phyloP scores from a whole-genome alignment of 2,888 invertebrate genomes.

The Teinopalpus imperialis region DNA sequence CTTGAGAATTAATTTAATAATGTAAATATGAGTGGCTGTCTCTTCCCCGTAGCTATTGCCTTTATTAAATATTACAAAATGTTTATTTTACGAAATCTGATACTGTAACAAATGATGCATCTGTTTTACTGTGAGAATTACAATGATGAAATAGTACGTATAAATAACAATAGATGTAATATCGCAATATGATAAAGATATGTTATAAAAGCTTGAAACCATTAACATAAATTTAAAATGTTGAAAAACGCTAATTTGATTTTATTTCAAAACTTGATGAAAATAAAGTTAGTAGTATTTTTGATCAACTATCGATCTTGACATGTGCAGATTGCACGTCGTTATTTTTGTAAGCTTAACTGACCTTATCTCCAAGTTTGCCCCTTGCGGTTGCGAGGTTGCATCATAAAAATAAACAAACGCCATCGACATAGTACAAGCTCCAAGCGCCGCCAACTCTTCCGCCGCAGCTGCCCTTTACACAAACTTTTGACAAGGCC shows the following conservation, averaged over 20 bases:
- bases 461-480: constrained; percentile 62
- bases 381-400: constrained; percentile 16
- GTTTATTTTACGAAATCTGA: constrained; percentile 28
- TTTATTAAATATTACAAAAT: constrained; percentile 48
- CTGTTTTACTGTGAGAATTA: not conserved
- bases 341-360: constrained; percentile 15
- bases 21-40: constrained; percentile 61
- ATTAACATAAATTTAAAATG: no score
- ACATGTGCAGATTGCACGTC: not conserved
- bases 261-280: no score
- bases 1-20: constrained; percentile 75
- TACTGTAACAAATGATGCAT: constrained; percentile 16
- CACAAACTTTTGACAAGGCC: constrained; percentile 68
- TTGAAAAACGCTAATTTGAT: no score
- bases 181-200: no score
- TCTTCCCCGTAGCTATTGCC: constrained; percentile 42
- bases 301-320: not conserved
- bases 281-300: no score
- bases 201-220: no score
- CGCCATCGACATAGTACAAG: constrained; percentile 30
- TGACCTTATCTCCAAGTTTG: constrained; percentile 14
- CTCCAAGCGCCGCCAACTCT: constrained; percentile 45
- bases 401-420: constrained; percentile 26
- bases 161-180: no score
- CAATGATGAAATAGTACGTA: not conserved